A percentile compares a stretch with the other conserved stretches of the same genome.
Conservation (phyloP, 2,888 invertebrate species). For the Tetranychus truncatus region DNA sequence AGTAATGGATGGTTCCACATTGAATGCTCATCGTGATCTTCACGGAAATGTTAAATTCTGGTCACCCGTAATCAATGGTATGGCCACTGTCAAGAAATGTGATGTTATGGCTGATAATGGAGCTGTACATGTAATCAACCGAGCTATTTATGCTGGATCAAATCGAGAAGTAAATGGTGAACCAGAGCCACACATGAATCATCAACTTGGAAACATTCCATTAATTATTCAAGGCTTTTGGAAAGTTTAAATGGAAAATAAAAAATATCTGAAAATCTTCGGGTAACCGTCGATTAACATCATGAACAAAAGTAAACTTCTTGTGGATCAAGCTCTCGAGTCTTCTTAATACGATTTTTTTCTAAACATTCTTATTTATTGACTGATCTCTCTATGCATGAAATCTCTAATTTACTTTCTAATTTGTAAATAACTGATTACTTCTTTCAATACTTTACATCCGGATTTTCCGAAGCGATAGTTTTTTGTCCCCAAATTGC, state of each 20-base stretch:
- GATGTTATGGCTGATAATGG: slow-evolving; percentile 33
- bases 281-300: not conserved
- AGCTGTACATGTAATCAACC: slow-evolving; percentile 30
- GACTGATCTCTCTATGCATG: not conserved
- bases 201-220: not conserved
- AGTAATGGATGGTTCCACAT: slow-evolving; percentile 31
- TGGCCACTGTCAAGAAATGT: slow-evolving; percentile 32
- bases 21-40: slow-evolving; percentile 31
- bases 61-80: slow-evolving; percentile 24
- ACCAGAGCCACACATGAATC: not conserved
- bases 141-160: not conserved
- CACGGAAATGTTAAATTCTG: slow-evolving; percentile 30
- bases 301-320: not conserved
- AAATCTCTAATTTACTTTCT: too few species aligned
- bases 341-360: not conserved
- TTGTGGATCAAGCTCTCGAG: not conserved
- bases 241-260: not conserved
- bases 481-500: too few species aligned
- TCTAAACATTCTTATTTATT: not conserved
- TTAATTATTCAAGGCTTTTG: slow-evolving; percentile 1
- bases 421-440: not conserved
- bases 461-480: too few species aligned
- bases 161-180: not conserved
- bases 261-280: too few species aligned
- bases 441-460: not conserved